These are phyloP conservation scores for Intoshia linei DNA, from an alignment of 1,140 invertebrate species.

Conservation along the genomic window DNA sequence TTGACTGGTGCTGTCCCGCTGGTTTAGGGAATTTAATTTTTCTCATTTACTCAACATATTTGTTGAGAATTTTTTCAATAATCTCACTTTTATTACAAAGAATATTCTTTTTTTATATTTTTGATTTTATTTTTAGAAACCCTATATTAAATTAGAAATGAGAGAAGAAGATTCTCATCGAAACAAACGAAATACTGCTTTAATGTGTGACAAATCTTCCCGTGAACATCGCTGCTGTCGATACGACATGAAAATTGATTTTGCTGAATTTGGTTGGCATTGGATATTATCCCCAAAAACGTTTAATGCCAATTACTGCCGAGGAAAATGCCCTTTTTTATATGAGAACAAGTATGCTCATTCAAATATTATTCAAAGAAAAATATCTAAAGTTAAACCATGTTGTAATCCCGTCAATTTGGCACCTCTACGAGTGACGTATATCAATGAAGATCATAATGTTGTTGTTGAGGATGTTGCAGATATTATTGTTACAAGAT, in stretches of 20 bases:
- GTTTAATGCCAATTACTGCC: slow-evolving; percentile 70
- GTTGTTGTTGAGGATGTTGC: slow-evolving; percentile 66
- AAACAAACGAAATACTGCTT: not conserved
- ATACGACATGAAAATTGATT: slow-evolving; percentile 32
- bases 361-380: not conserved
- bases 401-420: slow-evolving; percentile 74
- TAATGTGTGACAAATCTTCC: slow-evolving; percentile 3
- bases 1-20: too few relatives aligned
- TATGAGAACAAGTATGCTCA: slow-evolving; percentile 1
- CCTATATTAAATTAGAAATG: slow-evolving; percentile 3
- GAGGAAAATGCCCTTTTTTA: slow-evolving; percentile 52
- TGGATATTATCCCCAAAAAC: slow-evolving; percentile 89
- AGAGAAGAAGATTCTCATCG: slow-evolving; percentile 1
- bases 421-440: slow-evolving; percentile 58
- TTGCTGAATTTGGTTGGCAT: slow-evolving; percentile 79
- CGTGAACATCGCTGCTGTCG: slow-evolving; percentile 5
- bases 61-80: too few relatives aligned
- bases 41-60: too few relatives aligned
- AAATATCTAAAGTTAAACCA: too few relatives aligned
- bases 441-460: slow-evolving; percentile 53
- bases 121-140: too few relatives aligned
- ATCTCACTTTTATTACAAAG: too few relatives aligned
- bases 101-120: too few relatives aligned
- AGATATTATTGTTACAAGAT: slow-evolving; percentile 78
- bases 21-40: too few relatives aligned